phyloP scores from a whole-genome alignment of 1,140 invertebrate genomes.

The Papilio machaon region DNA sequence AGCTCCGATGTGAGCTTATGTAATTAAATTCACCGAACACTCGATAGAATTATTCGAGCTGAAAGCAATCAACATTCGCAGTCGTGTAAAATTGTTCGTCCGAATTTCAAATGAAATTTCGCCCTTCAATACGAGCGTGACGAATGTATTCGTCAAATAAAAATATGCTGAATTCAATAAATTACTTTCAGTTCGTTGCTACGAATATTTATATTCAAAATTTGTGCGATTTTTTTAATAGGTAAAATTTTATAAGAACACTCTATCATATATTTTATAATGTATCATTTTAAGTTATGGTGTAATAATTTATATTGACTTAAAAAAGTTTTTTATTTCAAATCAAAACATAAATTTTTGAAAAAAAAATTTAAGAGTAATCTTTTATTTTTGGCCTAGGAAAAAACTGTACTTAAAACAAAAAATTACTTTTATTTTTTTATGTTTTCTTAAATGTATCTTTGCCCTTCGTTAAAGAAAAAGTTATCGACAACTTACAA shows the following conservation, averaged over 20 bases:
- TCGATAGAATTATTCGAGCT: constrained; percentile 27
- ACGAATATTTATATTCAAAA: background rate
- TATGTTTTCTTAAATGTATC: too few relatives aligned
- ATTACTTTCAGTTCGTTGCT: constrained; percentile 7
- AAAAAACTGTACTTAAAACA: too few relatives aligned
- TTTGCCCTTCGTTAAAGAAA: too few relatives aligned
- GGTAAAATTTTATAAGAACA: background rate
- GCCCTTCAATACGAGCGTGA: background rate
- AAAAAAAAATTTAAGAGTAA: too few relatives aligned
- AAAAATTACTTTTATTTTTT: too few relatives aligned
- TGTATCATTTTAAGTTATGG: too few relatives aligned
- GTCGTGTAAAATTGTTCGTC: background rate
- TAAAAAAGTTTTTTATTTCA: too few relatives aligned
- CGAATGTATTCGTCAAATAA: constrained; percentile 18
- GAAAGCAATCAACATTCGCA: constrained; percentile 32
- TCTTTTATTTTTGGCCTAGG: too few relatives aligned
- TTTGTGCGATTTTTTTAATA: background rate
- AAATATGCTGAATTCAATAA: background rate
- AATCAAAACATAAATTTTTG: too few relatives aligned
- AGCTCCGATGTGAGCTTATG: constrained; percentile 40
- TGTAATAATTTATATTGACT: too few relatives aligned
- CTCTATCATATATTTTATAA: background rate
- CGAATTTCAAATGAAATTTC: constrained; percentile 28
- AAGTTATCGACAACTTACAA: too few relatives aligned
- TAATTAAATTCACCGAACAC: constrained; percentile 37